These are phyloP conservation scores for Dendroctonus ponderosae DNA, from an alignment of 1,140 invertebrate genomes.

Conservation along the genomic window DNA sequence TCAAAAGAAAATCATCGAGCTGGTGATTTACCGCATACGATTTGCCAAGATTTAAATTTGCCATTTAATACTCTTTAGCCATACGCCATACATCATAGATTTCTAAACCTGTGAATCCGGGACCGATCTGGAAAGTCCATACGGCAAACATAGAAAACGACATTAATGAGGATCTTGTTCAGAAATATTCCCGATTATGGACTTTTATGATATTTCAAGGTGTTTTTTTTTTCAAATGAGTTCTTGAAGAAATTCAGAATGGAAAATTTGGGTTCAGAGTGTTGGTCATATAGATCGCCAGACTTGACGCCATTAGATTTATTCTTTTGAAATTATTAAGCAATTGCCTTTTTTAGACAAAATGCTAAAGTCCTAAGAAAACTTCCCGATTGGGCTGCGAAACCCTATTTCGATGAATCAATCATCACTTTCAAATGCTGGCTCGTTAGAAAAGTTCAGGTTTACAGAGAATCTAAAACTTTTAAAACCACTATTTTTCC, in stretches of 20 bases:
- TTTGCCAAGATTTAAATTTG: constrained; percentile 24
- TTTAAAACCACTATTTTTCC: too few species aligned
- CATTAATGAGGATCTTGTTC: neutral
- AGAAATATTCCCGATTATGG: neutral
- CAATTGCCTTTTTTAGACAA: too few species aligned
- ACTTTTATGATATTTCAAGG: neutral
- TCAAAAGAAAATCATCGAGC: constrained; percentile 16
- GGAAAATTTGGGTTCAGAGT: too few species aligned
- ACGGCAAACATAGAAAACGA: neutral
- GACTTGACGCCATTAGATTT: neutral
- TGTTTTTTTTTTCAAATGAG: too few species aligned
- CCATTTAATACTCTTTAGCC: constrained; percentile 21
- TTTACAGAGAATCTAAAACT: too few species aligned
- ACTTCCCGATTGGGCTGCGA: too few species aligned
- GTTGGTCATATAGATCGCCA: neutral
- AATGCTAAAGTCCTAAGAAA: too few species aligned
- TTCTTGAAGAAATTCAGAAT: too few species aligned
- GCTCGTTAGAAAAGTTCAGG: too few species aligned
- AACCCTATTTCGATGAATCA: too few species aligned
- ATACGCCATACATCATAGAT: constrained; percentile 13
- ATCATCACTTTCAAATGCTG: too few species aligned
- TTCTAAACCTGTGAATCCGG: neutral
- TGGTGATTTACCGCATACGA: constrained; percentile 15
- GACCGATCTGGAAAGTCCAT: neutral
- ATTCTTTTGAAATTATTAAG: neutral